These are phyloP conservation scores for Petrocephalus microphthalmus DNA, from an alignment of 2,113 vertebrate species.

Conservation along the genomic window DNA sequence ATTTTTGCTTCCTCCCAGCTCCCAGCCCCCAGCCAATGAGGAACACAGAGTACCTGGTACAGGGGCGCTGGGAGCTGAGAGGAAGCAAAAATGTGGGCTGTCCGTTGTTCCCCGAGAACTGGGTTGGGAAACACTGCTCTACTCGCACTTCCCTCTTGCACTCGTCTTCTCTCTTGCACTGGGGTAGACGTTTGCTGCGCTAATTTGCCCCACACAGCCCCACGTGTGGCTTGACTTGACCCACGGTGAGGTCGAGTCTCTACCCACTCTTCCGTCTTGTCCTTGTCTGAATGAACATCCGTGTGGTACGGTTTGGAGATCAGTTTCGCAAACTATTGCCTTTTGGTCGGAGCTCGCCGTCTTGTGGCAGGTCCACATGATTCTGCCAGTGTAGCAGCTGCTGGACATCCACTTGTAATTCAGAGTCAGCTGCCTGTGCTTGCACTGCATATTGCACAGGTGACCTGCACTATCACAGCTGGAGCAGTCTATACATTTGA, in stretches of 20 bases:
- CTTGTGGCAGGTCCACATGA: neutral
- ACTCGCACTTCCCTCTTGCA: too few relatives aligned
- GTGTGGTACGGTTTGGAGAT: neutral
- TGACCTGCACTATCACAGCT: too few relatives aligned
- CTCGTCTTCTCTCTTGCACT: neutral
- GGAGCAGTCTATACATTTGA: too few relatives aligned
- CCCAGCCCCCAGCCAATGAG: too few relatives aligned
- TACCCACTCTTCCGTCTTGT: neutral
- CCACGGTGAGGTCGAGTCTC: neutral
- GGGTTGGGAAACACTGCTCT: too few relatives aligned
- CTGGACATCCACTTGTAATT: neutral
- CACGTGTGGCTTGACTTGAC: neutral
- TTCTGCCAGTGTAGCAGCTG: neutral
- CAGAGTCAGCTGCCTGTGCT: neutral
- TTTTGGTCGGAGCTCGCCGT: neutral
- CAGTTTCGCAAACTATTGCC: neutral
- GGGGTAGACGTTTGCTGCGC: neutral
- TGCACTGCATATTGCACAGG: too few relatives aligned
- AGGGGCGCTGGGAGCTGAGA: too few relatives aligned
- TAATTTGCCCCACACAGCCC: neutral
- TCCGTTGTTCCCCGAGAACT: too few relatives aligned
- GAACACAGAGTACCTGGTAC: too few relatives aligned
- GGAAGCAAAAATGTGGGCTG: too few relatives aligned
- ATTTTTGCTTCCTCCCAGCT: too few relatives aligned
- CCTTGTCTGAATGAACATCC: neutral